Percentiles rank a stretch among this genome's conserved stretches.
phyloP scores from a whole-genome alignment of 2,113 vertebrate species.

The Varanus komodoensis region DNA sequence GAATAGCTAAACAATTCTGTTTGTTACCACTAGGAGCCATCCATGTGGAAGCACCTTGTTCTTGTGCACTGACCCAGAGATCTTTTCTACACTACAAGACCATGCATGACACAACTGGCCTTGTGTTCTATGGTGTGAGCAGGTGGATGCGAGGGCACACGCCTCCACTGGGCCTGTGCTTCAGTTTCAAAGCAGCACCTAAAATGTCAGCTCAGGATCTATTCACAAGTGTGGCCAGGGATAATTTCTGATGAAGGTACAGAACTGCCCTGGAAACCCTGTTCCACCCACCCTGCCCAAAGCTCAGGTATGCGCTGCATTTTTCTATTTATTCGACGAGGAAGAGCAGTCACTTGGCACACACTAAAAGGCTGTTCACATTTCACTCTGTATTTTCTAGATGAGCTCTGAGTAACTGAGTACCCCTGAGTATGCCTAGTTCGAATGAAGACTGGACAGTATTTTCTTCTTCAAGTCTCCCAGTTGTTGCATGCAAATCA shows the following conservation, averaged over 20 bases:
- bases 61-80: not conserved
- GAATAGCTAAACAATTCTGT: too few species aligned
- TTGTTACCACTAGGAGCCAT: too few species aligned
- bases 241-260: not conserved
- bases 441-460: not conserved
- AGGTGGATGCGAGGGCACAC: not conserved
- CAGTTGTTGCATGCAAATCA: not conserved
- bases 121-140: not conserved
- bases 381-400: not conserved
- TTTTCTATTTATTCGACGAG: not conserved
- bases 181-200: not conserved
- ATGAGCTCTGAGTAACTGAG: not conserved
- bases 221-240: not conserved
- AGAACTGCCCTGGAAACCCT: not conserved
- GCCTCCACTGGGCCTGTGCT: not conserved
- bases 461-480: not conserved
- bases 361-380: not conserved
- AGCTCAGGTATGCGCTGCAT: not conserved
- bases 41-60: too few species aligned
- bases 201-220: not conserved
- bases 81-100: not conserved
- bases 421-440: not conserved
- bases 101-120: not conserved
- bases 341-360: not conserved
- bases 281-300: too few species aligned